Base-by-base conservation (phyloP, 2,797 vertebrate species). In the Chaunax sp. region DNA sequence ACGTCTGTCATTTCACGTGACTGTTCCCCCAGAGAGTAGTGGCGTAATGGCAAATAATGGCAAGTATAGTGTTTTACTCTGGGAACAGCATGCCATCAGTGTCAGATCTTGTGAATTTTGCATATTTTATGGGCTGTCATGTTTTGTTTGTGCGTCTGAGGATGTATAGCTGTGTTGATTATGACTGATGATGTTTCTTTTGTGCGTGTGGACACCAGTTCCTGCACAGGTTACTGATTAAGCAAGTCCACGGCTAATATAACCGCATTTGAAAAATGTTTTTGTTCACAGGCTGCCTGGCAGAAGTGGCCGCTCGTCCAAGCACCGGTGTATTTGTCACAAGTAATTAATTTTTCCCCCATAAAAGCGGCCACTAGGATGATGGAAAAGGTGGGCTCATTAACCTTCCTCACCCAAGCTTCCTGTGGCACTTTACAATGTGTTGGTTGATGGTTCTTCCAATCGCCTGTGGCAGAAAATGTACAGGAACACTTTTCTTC, bases 371-470 rank as follows among this genome's bases (percentile, higher is more conserved):
- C 83, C 82, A 79, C 63, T 65, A 69, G 86, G 80, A 84, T 87
- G 86, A 91, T 92, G 90, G 87, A 81, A 85, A 84, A 87, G 87
- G 84, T 77, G 77, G 90, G 90, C 86, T 92, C 91, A 93, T 93
- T 93, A 92, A 93, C 91, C 92, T 82, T 74, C 82, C 64, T 78
- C 78, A 78, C 76, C 88, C 70, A 41, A 64, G 83, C 77, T 90
- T 92, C 82, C 82, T 82, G 75, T 78, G 86, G 84, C 85, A 81
- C 86, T 86, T 83, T 82, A 87, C 81, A 85, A 75, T 67, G 84
- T 64, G 65, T 75, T 88, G 80, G 81, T 80, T 60, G 80, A 75
- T 83, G 77, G 66, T 78, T 78, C 60, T 47, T 80, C 61, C 71
- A 75, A 71, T 75, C 23, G 56, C 69, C 80, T 35, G 50, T 58